A percentile compares a stretch with the other conserved stretches of the same genome.
phyloP scores from a whole-genome alignment of 2,888 invertebrate genomes.

The Acrobasis repandana region DNA sequence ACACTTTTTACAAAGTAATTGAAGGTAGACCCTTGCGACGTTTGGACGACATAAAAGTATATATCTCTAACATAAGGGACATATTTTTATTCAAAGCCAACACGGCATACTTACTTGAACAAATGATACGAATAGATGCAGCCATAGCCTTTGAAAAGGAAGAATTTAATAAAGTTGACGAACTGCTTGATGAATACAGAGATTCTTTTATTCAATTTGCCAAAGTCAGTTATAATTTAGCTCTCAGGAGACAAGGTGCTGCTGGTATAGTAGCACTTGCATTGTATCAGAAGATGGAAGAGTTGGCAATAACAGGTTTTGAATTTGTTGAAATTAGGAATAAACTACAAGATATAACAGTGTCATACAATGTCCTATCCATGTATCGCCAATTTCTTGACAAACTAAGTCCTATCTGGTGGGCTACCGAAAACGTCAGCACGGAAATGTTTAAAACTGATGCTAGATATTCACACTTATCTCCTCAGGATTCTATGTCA shows the following conservation, averaged over 20 bases:
- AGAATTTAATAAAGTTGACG: conserved; percentile 32
- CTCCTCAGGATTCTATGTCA: conserved; percentile 1
- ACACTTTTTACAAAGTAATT: conserved; percentile 43
- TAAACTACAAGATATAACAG: conserved; percentile 33
- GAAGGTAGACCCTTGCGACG: conserved; percentile 47
- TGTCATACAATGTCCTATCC: conserved; percentile 38
- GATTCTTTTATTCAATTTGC: conserved; percentile 38
- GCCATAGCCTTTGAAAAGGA: conserved; percentile 31
- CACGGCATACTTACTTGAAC: conserved; percentile 42
- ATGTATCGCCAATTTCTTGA: conserved; percentile 43
- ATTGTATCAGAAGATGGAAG: conserved; percentile 32
- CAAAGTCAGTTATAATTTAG: conserved; percentile 36
- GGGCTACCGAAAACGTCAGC: conserved; percentile 31
- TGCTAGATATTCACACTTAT: neutral
- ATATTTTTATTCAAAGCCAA: conserved; percentile 42
- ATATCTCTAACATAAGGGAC: conserved; percentile 42
- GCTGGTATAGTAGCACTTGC: conserved; percentile 32
- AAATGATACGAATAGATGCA: conserved; percentile 40
- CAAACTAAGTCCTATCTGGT: conserved; percentile 36
- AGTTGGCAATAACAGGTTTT: conserved; percentile 38
- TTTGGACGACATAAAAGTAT: conserved; percentile 41
- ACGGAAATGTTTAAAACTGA: neutral
- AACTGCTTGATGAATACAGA: conserved; percentile 30
- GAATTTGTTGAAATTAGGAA: conserved; percentile 40
- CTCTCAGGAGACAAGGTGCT: conserved; percentile 34